phyloP scores from a whole-genome alignment of 2,113 vertebrate species.

The Hydropotes inermis region DNA sequence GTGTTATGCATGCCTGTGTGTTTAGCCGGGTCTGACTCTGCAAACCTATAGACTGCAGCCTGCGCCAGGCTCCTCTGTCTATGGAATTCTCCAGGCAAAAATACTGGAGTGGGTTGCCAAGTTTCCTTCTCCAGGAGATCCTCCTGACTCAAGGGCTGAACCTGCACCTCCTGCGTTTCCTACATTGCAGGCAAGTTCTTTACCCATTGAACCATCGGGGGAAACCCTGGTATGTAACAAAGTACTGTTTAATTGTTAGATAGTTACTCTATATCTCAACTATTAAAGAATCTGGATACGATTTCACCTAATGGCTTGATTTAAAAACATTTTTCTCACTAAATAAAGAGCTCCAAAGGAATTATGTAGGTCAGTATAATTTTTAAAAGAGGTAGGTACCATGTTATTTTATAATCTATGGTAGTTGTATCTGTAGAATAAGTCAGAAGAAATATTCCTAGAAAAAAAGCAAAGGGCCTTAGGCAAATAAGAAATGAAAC shows the following conservation, averaged over 20 bases:
- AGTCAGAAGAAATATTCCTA: background rate
- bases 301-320: background rate
- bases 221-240: background rate
- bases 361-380: background rate
- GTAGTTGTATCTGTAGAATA: background rate
- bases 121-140: background rate
- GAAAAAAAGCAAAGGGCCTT: background rate
- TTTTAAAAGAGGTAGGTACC: background rate
- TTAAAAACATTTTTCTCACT: background rate
- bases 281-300: background rate
- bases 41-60: background rate
- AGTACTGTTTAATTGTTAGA: background rate
- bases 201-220: fast-evolving
- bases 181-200: background rate
- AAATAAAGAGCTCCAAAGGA: background rate
- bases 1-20: background rate
- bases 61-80: background rate
- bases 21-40: background rate
- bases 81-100: background rate
- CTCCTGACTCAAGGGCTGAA: background rate
- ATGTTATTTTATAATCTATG: background rate
- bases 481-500: background rate
- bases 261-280: background rate
- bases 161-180: background rate
- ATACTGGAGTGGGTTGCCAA: background rate